Evolutionary conservation across 2,888 invertebrate genomes (phyloP).

Genomic region (Spisula solida): DNA sequence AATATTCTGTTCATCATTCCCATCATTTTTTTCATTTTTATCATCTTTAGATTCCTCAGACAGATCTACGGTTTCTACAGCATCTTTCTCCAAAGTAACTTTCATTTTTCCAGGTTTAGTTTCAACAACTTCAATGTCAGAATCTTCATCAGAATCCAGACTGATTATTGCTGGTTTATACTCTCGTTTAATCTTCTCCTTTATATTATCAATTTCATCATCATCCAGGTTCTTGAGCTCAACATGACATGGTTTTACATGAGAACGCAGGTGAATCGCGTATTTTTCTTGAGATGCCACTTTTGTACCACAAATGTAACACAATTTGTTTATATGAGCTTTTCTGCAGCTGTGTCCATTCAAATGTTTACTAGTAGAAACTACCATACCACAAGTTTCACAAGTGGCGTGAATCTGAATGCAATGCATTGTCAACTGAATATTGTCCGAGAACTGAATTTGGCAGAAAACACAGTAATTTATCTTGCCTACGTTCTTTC

Average conservation of each 20-base stretch:
- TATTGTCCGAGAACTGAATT: constrained; percentile 82
- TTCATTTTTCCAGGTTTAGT: constrained; percentile 46
- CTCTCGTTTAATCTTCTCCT: constrained; percentile 65
- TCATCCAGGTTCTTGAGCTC: constrained; percentile 70
- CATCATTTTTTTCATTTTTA: constrained; percentile 28
- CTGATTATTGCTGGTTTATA: constrained; percentile 69
- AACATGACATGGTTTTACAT: constrained; percentile 81
- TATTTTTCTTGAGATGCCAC: constrained; percentile 72
- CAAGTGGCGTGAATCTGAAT: constrained; percentile 83
- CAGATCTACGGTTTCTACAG: constrained; percentile 36
- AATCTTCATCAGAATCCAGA: constrained; percentile 66
- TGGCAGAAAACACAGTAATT: constrained; percentile 84
- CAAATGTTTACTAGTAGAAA: constrained; percentile 77
- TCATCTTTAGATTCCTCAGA: constrained; percentile 30
- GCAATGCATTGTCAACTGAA: constrained; percentile 83
- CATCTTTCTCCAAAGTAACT: constrained; percentile 33
- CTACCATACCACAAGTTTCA: constrained; percentile 84
- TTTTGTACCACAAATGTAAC: constrained; percentile 78
- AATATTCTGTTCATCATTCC: constrained; percentile 30
- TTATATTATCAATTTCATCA: constrained; percentile 59
- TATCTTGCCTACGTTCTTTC: constrained; percentile 53
- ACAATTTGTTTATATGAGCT: constrained; percentile 73
- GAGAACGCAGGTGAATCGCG: constrained; percentile 76
- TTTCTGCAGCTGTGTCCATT: constrained; percentile 80
- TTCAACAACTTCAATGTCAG: constrained; percentile 62